A percentile compares a stretch with the other conserved stretches of the same genome.
Evolutionary conservation across 2,888 invertebrate genomes (phyloP).

Genomic region (Chloroclysta siterata): DNA sequence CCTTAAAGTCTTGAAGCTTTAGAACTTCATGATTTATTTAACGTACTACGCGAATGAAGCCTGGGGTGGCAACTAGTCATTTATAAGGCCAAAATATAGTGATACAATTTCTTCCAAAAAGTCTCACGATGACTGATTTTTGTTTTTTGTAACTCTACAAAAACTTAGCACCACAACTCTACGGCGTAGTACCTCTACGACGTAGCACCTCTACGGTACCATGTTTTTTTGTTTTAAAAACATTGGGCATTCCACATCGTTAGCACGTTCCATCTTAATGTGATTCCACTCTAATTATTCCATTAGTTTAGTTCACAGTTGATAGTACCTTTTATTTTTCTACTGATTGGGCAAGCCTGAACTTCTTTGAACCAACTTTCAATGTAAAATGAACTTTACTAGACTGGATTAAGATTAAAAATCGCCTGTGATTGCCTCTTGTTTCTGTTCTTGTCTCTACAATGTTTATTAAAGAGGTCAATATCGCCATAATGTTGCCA

Average conservation of each 20-base stretch:
- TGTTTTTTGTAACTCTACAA: too few species aligned
- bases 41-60: too few species aligned
- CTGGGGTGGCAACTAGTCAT: too few species aligned
- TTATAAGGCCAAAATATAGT: too few species aligned
- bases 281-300: conserved; percentile 11
- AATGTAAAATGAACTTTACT: conserved; percentile 1
- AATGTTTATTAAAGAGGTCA: background rate
- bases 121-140: too few species aligned
- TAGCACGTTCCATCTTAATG: conserved; percentile 9
- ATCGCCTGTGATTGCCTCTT: background rate
- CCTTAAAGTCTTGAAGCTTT: too few species aligned
- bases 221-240: background rate
- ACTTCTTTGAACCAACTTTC: background rate
- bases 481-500: background rate
- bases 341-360: conserved; percentile 20
- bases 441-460: background rate
- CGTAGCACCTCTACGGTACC: background rate
- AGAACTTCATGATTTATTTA: too few species aligned
- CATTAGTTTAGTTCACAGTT: conserved; percentile 9
- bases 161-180: background rate
- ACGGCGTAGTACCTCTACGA: conserved; percentile 9
- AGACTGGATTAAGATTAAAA: background rate
- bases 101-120: too few species aligned
- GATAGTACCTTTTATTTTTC: conserved; percentile 25
- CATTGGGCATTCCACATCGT: conserved; percentile 4